phyloP scores from a whole-genome alignment of 2,888 invertebrate genomes.

The Caenorhabditis sp. region DNA sequence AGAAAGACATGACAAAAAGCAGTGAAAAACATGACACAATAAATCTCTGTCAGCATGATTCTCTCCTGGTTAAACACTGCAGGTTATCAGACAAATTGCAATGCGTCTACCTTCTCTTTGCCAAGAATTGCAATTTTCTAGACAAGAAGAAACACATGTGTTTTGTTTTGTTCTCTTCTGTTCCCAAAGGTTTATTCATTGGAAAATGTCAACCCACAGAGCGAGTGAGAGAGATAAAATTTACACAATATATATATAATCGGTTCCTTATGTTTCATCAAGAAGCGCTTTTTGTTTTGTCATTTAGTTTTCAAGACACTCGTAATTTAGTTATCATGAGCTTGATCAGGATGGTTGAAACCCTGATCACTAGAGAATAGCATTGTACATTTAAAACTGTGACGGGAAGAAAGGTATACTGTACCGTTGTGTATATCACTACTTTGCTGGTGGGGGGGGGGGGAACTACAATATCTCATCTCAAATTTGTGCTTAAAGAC shows the following conservation, averaged over 20 bases:
- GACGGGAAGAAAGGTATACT: not conserved
- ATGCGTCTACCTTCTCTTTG: not conserved
- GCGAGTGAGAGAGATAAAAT: not conserved
- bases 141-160: conserved; percentile 12
- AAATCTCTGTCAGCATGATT: conserved; percentile 23
- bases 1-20: conserved; percentile 7
- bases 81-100: conserved; percentile 22
- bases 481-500: conserved; percentile 9
- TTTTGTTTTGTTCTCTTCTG: not conserved
- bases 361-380: not conserved
- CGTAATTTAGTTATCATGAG: conserved; percentile 39
- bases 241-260: conserved; percentile 13
- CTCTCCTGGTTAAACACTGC: not conserved
- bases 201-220: conserved; percentile 23
- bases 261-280: conserved; percentile 48
- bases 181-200: conserved; percentile 34
- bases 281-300: conserved; percentile 20
- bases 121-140: not conserved
- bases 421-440: not conserved
- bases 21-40: conserved; percentile 28
- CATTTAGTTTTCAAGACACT: conserved; percentile 25
- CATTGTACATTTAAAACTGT: conserved; percentile 24
- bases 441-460: not conserved
- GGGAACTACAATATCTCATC: not conserved
- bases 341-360: not conserved